Evolutionary conservation across 2,797 vertebrate species (phyloP).

Genomic region (Pteropus rufus): DNA sequence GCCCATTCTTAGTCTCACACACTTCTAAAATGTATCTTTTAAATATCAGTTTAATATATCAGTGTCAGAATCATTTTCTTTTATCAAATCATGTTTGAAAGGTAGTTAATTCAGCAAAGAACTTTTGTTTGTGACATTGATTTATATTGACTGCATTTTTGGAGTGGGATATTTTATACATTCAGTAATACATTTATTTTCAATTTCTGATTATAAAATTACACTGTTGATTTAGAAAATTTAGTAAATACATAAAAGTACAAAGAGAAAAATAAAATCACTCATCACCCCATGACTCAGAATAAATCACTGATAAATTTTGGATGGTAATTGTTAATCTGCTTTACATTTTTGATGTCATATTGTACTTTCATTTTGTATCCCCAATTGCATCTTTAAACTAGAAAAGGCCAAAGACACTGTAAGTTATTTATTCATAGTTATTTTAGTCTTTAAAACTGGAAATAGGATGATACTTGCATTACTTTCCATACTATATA

Average conservation of each 20-base stretch:
- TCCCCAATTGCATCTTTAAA: not conserved
- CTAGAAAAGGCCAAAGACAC: not conserved
- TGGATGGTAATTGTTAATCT: not conserved
- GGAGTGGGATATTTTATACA: not conserved
- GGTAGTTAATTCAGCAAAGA: not conserved
- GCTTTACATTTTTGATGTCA: not conserved
- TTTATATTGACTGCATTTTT: not conserved
- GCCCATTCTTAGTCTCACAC: not conserved
- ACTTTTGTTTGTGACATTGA: not conserved
- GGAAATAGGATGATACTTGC: not conserved
- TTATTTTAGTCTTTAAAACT: conserved; percentile 3
- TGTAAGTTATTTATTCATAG: not conserved
- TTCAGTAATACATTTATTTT: not conserved
- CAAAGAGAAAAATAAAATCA: not conserved
- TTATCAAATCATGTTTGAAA: not conserved
- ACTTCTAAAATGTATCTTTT: not conserved
- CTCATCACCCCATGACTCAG: not conserved
- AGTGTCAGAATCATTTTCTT: not conserved
- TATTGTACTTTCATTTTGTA: not conserved
- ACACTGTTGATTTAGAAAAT: not conserved
- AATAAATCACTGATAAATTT: not conserved
- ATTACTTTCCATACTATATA: not conserved
- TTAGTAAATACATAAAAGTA: not conserved
- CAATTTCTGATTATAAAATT: not conserved
- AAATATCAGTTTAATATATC: not conserved